Percentiles rank a stretch among this genome's conserved stretches.
Evolutionary conservation across 2,888 invertebrate genomes (phyloP).

Genomic region (Noctua fimbriata): DNA sequence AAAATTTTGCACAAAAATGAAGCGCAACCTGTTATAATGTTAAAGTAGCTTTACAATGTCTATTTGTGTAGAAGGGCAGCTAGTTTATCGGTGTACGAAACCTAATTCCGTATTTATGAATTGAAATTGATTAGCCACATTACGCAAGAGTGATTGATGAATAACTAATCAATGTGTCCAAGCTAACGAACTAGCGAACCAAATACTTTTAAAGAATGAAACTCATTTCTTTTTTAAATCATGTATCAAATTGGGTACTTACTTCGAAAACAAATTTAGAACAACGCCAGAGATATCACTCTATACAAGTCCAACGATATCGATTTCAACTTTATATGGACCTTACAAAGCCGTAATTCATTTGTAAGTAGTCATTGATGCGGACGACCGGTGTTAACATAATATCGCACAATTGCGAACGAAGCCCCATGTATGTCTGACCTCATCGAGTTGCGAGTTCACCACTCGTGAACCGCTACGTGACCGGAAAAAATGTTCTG

Average conservation of each 20-base stretch:
- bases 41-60: slow-evolving; percentile 10
- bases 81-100: slow-evolving; percentile 15
- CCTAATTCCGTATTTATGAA: slow-evolving; percentile 21
- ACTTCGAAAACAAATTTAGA: not conserved
- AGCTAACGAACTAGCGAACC: not conserved
- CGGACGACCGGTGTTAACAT: slow-evolving; percentile 59
- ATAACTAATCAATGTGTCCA: not conserved
- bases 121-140: not conserved
- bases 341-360: slow-evolving; percentile 46
- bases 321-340: not conserved
- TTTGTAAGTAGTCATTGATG: slow-evolving; percentile 62
- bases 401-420: slow-evolving; percentile 64
- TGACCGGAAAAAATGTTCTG: slow-evolving; percentile 80
- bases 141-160: slow-evolving; percentile 1
- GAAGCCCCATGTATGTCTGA: slow-evolving; percentile 73
- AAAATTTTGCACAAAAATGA: slow-evolving; percentile 69
- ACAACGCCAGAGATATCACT: not conserved
- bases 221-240: not conserved
- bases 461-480: slow-evolving; percentile 80
- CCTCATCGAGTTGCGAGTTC: slow-evolving; percentile 77
- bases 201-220: not conserved
- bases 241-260: not conserved
- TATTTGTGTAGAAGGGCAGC: slow-evolving; percentile 9
- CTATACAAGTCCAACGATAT: not conserved
- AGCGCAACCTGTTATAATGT: slow-evolving; percentile 31